Evolutionary conservation across 1,140 invertebrate genomes (phyloP), one percentile per base, ranked within the genome.

Genomic region (Formica exsecta): DNA sequence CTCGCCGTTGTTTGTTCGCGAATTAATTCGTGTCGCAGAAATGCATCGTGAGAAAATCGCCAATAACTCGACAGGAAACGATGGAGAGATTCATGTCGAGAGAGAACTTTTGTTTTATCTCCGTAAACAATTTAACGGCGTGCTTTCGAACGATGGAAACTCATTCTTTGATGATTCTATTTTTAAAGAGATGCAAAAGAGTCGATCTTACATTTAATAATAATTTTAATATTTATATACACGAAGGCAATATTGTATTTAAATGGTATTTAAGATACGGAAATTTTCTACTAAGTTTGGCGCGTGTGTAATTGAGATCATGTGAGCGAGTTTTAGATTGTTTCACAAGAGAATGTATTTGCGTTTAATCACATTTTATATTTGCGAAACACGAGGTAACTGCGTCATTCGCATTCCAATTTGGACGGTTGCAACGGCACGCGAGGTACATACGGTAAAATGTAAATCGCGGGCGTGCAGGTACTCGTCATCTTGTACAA

Each of bases 21-120:
- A 74, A 76, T 77, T 86, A 86, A 89, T 89, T 89, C 48, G 81
- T 81, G 7, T 54, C 25, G 44, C 6, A 65, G 59, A 44, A 38
- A 38, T 8, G 32, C n/a, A 3, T 51, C 13, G 22, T 41, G 44
- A 44, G 8, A n/a, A 32, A 54, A 11, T 32, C 41, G 4, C 29
- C 4, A 13, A n/a, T 41, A 64, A 76, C 22, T 62, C 29, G 41
- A 16, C 11, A 41, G n/a, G 3, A 41, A 41, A 38, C 22, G 19
- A 75, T 4, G 0, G 5, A 19, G 25, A 25, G 38, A 84, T 61
- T 83, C 4, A 4, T n/a, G 19, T 16, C 9, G 29, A 38, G 32
- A 41, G 13, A 38, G 71, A 68, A 51, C n/a, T 38, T 64, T 64
- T 19, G 19, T 66, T 51, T 51, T 16, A 74, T 57, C 48, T 59